phyloP scores from a whole-genome alignment of 2,888 invertebrate species.

The Harpalus rufipes region DNA sequence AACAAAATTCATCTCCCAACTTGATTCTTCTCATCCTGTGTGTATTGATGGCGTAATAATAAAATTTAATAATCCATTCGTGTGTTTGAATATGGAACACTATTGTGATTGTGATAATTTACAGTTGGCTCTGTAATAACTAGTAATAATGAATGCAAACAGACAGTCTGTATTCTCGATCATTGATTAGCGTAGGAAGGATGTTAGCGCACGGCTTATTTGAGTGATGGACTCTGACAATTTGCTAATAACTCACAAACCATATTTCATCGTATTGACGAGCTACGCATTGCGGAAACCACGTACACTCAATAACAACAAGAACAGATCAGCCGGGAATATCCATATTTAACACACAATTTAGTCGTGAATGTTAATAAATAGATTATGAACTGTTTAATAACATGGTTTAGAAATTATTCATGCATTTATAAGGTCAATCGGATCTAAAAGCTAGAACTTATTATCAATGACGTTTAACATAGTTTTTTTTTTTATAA shows the following conservation, averaged over 20 bases:
- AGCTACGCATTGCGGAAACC: not conserved
- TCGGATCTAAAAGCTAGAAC: too few species aligned
- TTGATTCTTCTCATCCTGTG: not conserved
- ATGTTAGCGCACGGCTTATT: constrained; percentile 31
- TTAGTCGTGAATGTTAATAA: not conserved
- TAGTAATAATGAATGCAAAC: not conserved
- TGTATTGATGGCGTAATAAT: not conserved
- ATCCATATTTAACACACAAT: not conserved
- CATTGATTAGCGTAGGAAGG: constrained; percentile 21
- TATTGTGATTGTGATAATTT: not conserved
- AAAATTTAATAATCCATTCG: not conserved
- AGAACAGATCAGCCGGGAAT: not conserved
- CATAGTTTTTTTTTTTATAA: too few species aligned
- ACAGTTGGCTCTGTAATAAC: not conserved
- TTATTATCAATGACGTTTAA: too few species aligned
- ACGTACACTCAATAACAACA: not conserved
- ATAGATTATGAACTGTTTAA: not conserved
- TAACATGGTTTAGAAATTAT: too few species aligned
- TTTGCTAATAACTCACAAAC: constrained; percentile 12
- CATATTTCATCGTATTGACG: constrained; percentile 30
- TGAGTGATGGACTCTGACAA: constrained; percentile 39
- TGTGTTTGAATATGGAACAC: not conserved
- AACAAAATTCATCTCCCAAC: too few species aligned
- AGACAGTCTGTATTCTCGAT: constrained; percentile 14
- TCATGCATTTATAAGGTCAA: too few species aligned